Evolutionary conservation across 2,888 invertebrate genomes (phyloP), one percentile per base, ranked within the genome.

Genomic region (Agrotis ipsilon): DNA sequence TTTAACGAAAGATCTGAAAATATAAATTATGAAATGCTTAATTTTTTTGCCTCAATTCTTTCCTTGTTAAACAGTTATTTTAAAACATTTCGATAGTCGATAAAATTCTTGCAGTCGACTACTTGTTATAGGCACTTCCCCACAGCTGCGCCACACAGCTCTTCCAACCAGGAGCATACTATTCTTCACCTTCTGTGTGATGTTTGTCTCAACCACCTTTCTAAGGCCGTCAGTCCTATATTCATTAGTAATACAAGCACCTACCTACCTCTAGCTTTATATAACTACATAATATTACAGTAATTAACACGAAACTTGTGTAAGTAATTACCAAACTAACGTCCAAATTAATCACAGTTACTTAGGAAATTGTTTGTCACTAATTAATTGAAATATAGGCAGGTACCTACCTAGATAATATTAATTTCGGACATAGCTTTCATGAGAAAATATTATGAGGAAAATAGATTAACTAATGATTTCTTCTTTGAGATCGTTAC

Each of bases 301-400:
- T 70, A 63, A 75, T 63, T 63, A 70, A 59, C 70, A 58, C 27
- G 58, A 63, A 76, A 76, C 59, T 63, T 49, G 49, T 43, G 58
- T 49, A 62, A 76, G 52, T 76, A 75, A 76, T 76, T 76, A 70
- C 59, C n/a, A 63, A 76, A 75, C 59, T 70, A 59, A 16, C 48
- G 45, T 76, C 63, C 63, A 62, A 75, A 76, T 70, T 76, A 70
- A 76, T 75, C 52, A 69, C 52, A 51, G 46, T 16, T 74, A 57
- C 61, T 51, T 61, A n/a, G 52, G 32, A 74, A 72, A 77, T 59
- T 68, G 43, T 65, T 68, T 68, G 51, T 61, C 61, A 54, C 60
- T 61, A 74, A 79, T 78, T 76, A 67, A 67, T 67, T 58, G 67
- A 74, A 58, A 72, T 58, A 45, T 49, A 58, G 14, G 19, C 18